A percentile compares a stretch with the other conserved stretches of the same genome.
These are phyloP conservation scores for Miltochrista miniata DNA, from an alignment of 2,888 invertebrate species.

Conservation along the genomic window DNA sequence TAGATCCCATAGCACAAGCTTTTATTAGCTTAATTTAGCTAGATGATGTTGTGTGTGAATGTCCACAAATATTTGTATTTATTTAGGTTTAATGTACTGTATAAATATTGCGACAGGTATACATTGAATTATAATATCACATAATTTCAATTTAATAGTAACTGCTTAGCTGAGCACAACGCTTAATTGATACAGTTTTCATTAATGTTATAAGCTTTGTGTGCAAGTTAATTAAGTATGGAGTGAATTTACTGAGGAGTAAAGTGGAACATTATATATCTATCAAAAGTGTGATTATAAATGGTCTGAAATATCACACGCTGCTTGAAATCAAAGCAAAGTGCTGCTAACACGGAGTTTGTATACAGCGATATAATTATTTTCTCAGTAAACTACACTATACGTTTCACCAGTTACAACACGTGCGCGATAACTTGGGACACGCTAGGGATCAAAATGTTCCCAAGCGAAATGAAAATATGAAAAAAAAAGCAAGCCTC, in stretches of 20 bases:
- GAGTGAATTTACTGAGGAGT: neutral
- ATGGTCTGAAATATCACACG: neutral
- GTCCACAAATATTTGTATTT: too few relatives aligned
- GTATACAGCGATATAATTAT: too few relatives aligned
- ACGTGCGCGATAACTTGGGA: too few relatives aligned
- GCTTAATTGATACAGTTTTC: neutral
- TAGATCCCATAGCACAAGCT: too few relatives aligned
- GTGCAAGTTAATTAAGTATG: constrained; percentile 1
- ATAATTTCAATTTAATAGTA: neutral
- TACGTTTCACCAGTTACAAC: too few relatives aligned
- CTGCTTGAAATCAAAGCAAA: neutral
- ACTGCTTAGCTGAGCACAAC: neutral
- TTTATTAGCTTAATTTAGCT: too few relatives aligned
- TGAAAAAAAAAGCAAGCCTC: too few relatives aligned
- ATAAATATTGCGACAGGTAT: neutral
- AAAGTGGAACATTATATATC: neutral
- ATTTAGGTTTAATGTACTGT: too few relatives aligned
- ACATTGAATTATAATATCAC: neutral
- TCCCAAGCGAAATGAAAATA: too few relatives aligned
- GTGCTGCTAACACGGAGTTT: neutral
- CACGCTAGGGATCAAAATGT: too few relatives aligned
- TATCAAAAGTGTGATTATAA: neutral
- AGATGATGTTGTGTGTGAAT: too few relatives aligned
- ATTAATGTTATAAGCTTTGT: neutral
- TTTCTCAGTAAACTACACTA: too few relatives aligned